phyloP scores from a whole-genome alignment of 1,140 invertebrate genomes.

The Riptortus pedestris region DNA sequence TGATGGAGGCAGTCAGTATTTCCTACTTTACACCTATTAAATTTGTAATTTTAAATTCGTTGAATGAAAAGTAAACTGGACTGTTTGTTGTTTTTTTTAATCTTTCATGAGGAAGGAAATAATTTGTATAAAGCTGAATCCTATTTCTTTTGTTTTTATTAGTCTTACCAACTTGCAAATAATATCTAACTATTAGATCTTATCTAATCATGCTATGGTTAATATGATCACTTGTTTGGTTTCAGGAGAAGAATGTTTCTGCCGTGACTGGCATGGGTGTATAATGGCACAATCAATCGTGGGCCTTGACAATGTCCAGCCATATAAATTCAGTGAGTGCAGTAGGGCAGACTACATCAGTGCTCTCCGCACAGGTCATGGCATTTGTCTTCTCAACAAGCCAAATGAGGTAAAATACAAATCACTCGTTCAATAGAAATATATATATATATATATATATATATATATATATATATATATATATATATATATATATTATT shows the following conservation, averaged over 20 bases:
- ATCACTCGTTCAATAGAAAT: constrained; percentile 27
- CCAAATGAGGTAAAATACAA: constrained; percentile 58
- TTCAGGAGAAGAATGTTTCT: constrained; percentile 62
- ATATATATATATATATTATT: background rate
- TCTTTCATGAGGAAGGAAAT: no score
- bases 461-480: no score
- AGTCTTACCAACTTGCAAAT: background rate
- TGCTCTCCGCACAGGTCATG: constrained; percentile 62
- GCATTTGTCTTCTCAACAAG: constrained; percentile 79
- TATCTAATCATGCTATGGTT: no score
- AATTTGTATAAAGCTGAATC: background rate
- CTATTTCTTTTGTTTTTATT: background rate
- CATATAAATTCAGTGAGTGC: constrained; percentile 87
- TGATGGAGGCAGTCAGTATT: constrained; percentile 67
- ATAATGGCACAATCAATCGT: constrained; percentile 90
- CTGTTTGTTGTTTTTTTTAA: background rate
- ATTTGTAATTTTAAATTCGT: background rate
- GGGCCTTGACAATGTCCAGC: constrained; percentile 75
- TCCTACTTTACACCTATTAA: background rate
- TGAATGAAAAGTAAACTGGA: background rate
- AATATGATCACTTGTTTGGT: constrained; percentile 31
- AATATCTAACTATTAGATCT: no score
- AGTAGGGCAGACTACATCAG: constrained; percentile 77
- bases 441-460: no score
- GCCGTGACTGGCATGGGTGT: constrained; percentile 88